Conservation (phyloP, 2,113 vertebrate genomes). For the Bothrops jararaca region DNA sequence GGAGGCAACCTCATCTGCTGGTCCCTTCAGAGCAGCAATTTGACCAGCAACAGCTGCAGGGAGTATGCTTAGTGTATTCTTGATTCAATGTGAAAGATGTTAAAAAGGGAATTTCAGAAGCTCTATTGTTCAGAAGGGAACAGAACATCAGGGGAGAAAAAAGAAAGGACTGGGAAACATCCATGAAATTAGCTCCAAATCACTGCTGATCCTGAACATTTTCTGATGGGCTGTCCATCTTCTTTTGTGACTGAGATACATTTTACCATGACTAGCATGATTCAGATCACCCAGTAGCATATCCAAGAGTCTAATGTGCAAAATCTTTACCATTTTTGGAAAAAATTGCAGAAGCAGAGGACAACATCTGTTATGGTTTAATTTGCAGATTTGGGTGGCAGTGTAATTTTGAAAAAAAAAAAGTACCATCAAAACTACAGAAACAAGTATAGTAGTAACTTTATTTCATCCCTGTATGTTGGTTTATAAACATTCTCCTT, state of each 20-base stretch:
- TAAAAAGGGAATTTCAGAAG: conserved; percentile 93
- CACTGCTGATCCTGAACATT: conserved; percentile 69
- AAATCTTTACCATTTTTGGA: conserved; percentile 11
- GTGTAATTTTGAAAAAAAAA: background rate
- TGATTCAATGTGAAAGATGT: conserved; percentile 94
- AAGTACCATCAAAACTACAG: conserved; percentile 21
- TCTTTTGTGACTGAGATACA: conserved; percentile 35
- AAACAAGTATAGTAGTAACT: conserved; percentile 21
- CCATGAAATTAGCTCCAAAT: conserved; percentile 79
- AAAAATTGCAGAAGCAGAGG: background rate
- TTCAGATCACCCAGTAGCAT: conserved; percentile 37
- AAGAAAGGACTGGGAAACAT: conserved; percentile 73
- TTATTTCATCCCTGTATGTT: background rate
- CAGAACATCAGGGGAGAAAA: conserved; percentile 66
- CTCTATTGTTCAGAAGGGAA: conserved; percentile 72
- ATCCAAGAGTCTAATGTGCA: conserved; percentile 23
- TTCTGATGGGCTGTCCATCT: conserved; percentile 74
- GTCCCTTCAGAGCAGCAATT: conserved; percentile 80
- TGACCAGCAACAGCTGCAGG: conserved; percentile 84
- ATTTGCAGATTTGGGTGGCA: conserved; percentile 43
- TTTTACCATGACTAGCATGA: conserved; percentile 50
- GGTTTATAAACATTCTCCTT: background rate
- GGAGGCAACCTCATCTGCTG: conserved; percentile 72
- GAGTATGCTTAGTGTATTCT: conserved; percentile 86
- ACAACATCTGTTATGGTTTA: background rate